These are phyloP conservation scores for Plebejus argus DNA, from an alignment of 2,888 invertebrate species.

Conservation along the genomic window DNA sequence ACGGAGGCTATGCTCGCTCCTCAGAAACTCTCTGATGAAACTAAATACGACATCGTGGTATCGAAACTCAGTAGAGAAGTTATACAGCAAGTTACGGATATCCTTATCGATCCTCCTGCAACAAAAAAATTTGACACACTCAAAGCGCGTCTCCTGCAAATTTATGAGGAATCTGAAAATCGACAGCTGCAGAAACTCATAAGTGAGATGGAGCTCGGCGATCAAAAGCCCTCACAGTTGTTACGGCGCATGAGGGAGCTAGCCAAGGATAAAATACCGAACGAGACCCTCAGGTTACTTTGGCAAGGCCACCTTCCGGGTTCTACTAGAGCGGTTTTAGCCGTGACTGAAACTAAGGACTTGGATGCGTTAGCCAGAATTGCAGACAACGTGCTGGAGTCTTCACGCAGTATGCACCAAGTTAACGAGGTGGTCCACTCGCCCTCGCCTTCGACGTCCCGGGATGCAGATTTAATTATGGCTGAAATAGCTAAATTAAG, in stretches of 20 bases:
- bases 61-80: too few species aligned
- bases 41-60: too few species aligned
- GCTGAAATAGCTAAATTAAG: background rate
- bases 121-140: too few species aligned
- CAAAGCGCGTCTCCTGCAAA: too few species aligned
- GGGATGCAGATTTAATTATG: slow-evolving; percentile 9
- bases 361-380: background rate
- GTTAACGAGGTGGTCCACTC: background rate
- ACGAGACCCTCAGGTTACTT: background rate
- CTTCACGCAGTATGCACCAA: background rate
- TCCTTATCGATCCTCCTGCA: too few species aligned
- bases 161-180: too few species aligned
- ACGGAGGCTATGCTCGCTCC: too few species aligned
- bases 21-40: too few species aligned
- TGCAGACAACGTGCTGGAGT: background rate
- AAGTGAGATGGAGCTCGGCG: background rate
- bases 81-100: too few species aligned
- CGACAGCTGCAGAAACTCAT: too few species aligned
- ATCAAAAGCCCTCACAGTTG: background rate
- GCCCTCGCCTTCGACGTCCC: slow-evolving; percentile 1
- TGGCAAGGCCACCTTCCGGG: background rate
- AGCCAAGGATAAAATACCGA: background rate
- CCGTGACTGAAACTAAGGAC: background rate
- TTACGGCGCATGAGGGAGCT: background rate
- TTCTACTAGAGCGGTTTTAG: background rate